A percentile compares a stretch with the other conserved stretches of the same genome.
These are phyloP conservation scores for Meteorus colon DNA, from an alignment of 2,888 invertebrate genomes.

Conservation along the genomic window DNA sequence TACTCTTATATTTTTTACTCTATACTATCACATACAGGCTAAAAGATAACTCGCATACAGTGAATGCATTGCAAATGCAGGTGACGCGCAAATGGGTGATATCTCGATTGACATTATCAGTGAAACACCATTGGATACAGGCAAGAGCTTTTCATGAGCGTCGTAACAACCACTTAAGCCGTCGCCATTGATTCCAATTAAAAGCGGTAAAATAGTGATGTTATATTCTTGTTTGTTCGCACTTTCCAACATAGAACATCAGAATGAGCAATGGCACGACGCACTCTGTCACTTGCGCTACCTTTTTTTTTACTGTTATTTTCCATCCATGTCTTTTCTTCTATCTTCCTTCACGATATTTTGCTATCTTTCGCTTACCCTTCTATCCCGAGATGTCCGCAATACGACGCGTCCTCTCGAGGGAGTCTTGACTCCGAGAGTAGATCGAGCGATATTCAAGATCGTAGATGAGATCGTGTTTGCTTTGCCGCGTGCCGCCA, in stretches of 20 bases:
- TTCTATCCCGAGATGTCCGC: conserved; percentile 18
- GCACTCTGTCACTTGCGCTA: background rate
- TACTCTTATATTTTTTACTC: background rate
- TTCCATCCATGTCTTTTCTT: background rate
- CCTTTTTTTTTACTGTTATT: background rate
- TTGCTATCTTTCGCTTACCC: background rate
- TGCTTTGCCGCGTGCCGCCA: conserved; percentile 61
- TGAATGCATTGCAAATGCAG: no score
- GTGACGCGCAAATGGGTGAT: background rate
- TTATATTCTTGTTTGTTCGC: conserved; percentile 37
- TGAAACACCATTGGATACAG: background rate
- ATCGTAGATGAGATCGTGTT: conserved; percentile 60
- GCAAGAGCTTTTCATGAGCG: background rate
- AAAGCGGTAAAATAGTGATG: conserved; percentile 28
- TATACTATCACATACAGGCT: background rate
- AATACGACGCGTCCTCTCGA: conserved; percentile 14
- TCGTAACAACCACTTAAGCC: conserved; percentile 3
- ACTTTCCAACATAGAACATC: conserved; percentile 33
- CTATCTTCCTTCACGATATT: no score
- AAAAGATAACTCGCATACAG: background rate
- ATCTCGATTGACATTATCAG: conserved; percentile 12
- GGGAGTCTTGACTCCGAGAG: conserved; percentile 3
- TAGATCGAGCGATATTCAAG: conserved; percentile 48
- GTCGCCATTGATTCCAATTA: conserved; percentile 36
- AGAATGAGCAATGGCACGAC: conserved; percentile 10